These are phyloP conservation scores for Anneissia japonica DNA, from an alignment of 35 echinoderm and acorn worm species.

Conservation along the genomic window DNA sequence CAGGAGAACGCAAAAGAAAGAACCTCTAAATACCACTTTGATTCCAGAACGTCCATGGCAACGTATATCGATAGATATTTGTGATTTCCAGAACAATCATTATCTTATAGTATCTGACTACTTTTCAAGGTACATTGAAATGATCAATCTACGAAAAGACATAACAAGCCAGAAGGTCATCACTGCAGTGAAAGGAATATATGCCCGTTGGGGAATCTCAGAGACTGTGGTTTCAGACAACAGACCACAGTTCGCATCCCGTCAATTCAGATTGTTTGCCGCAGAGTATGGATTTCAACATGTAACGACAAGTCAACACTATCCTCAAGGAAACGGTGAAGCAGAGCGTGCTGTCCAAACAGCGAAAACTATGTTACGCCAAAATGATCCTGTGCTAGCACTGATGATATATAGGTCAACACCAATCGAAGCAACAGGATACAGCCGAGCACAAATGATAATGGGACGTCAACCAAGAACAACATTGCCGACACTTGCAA, in stretches of 20 bases:
- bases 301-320: conserved; percentile 4
- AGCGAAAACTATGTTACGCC: conserved; percentile 36
- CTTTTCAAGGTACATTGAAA: conserved; percentile 1
- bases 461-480: conserved; percentile 17
- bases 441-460: neutral
- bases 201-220: conserved; percentile 19
- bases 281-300: conserved; percentile 8
- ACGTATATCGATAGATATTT: conserved; percentile 40
- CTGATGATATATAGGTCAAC: conserved; percentile 26
- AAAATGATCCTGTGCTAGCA: neutral
- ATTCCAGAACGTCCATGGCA: conserved; percentile 57
- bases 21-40: conserved; percentile 38
- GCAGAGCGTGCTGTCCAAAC: conserved; percentile 41
- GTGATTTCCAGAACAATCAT: conserved; percentile 31
- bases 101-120: conserved; percentile 3
- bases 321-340: conserved; percentile 31
- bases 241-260: conserved; percentile 1
- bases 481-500: neutral
- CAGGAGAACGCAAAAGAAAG: conserved; percentile 27
- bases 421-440: neutral
- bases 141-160: neutral
- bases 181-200: neutral
- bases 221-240: conserved; percentile 2
- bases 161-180: neutral
- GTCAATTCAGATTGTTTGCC: conserved; percentile 37